These are phyloP conservation scores for Drosophila kanekoi DNA, from an alignment of 2,888 invertebrate species.

Conservation along the genomic window DNA sequence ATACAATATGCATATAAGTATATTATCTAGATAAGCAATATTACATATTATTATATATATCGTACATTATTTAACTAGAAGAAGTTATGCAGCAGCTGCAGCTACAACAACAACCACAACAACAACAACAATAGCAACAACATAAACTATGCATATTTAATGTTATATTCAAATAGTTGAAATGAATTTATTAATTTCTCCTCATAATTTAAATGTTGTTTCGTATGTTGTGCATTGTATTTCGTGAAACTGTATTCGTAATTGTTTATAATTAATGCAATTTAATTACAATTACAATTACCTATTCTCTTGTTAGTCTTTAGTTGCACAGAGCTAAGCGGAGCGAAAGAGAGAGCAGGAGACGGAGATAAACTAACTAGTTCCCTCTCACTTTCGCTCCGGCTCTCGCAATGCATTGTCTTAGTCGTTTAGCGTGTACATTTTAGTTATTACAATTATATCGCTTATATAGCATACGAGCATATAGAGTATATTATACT, in stretches of 20 bases:
- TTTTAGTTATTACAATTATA: conserved; percentile 75
- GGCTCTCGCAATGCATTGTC: conserved; percentile 67
- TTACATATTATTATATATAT: conserved; percentile 30
- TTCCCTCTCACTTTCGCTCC: conserved; percentile 4
- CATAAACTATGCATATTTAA: conserved; percentile 39
- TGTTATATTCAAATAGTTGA: conserved; percentile 65
- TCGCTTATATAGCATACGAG: conserved; percentile 73
- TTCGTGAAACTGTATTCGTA: conserved; percentile 28
- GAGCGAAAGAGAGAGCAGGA: conserved; percentile 6
- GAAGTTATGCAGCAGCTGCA: conserved; percentile 34
- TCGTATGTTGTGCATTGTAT: conserved; percentile 44
- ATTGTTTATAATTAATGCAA: conserved; percentile 52
- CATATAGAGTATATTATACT: conserved; percentile 59
- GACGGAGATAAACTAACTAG: not conserved
- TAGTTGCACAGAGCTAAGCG: conserved; percentile 51
- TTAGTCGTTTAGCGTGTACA: conserved; percentile 80
- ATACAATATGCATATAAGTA: conserved; percentile 40
- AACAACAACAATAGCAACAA: conserved; percentile 19
- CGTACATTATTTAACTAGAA: conserved; percentile 49
- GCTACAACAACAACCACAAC: conserved; percentile 22
- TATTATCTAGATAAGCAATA: conserved; percentile 51
- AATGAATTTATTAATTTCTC: conserved; percentile 78
- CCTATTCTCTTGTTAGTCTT: conserved; percentile 57
- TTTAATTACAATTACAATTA: conserved; percentile 45
- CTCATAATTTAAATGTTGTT: conserved; percentile 76